phyloP scores from a whole-genome alignment of 2,113 vertebrate genomes.

The Ceuthmochares aereus region DNA sequence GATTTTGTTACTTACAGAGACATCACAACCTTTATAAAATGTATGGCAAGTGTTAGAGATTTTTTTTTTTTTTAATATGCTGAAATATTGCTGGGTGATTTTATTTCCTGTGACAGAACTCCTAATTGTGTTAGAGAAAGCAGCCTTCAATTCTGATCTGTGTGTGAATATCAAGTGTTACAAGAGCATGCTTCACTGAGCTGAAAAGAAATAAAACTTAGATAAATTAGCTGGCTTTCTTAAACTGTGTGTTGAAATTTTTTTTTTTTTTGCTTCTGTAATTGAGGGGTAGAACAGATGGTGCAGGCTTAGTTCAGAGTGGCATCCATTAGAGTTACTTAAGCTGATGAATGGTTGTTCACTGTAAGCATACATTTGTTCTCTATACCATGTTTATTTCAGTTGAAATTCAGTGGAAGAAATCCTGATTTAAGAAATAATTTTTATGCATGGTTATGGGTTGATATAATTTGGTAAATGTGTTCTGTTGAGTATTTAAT shows the following conservation, averaged over 20 bases:
- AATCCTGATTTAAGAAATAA: conserved; percentile 30
- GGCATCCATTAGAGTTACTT: conserved; percentile 60
- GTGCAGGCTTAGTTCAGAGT: conserved; percentile 65
- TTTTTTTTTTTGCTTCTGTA: conserved; percentile 39
- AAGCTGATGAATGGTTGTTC: conserved; percentile 60
- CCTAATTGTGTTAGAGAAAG: not conserved
- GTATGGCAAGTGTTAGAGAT: not conserved
- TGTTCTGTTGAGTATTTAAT: not conserved
- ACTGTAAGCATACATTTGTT: conserved; percentile 7
- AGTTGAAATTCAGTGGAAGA: not conserved
- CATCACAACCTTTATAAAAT: not conserved
- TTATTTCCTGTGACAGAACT: not conserved
- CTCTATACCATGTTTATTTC: conserved; percentile 37
- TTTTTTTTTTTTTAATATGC: not conserved
- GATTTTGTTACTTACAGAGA: not conserved
- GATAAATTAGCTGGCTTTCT: conserved; percentile 38
- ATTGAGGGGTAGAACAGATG: conserved; percentile 69
- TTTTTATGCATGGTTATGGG: not conserved
- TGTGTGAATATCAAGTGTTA: not conserved
- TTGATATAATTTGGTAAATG: conserved; percentile 23
- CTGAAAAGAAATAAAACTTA: conserved; percentile 27
- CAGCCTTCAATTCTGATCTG: not conserved
- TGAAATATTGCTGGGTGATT: not conserved
- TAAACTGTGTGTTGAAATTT: not conserved
- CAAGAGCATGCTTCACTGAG: not conserved